Percentiles rank a stretch among this genome's conserved stretches.
Conservation (phyloP, 2,888 invertebrate species). For the Urechis unicinctus region DNA sequence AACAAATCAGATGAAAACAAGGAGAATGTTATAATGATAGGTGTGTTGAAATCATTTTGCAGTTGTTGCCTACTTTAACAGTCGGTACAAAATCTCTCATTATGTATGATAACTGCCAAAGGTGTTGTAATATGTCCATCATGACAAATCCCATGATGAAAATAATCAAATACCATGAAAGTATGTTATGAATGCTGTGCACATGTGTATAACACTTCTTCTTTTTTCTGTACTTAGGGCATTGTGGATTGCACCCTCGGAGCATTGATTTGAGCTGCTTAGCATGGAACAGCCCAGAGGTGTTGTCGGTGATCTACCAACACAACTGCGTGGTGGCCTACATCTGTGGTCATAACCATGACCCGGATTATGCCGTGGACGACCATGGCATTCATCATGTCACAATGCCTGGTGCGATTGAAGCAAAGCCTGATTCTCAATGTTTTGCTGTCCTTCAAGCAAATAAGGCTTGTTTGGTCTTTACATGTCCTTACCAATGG, state of each 20-base stretch:
- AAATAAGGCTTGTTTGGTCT: not conserved
- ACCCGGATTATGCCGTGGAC: slow-evolving; percentile 36
- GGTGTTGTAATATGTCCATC: too few relatives aligned
- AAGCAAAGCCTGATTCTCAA: slow-evolving; percentile 35
- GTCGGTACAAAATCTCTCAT: too few relatives aligned
- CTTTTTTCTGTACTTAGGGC: slow-evolving; percentile 31
- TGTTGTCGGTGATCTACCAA: slow-evolving; percentile 33
- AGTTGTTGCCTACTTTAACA: too few relatives aligned
- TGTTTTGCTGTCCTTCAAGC: not conserved
- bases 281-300: slow-evolving; percentile 46
- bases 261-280: slow-evolving; percentile 29
- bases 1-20: slow-evolving; percentile 27
- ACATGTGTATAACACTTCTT: not conserved
- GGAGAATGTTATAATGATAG: slow-evolving; percentile 45
- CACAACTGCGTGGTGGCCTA: slow-evolving; percentile 42
- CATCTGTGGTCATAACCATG: slow-evolving; percentile 48
- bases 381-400: slow-evolving; percentile 42
- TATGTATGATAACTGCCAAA: too few relatives aligned
- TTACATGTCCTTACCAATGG: too few relatives aligned
- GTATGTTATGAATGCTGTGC: too few relatives aligned
- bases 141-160: not conserved
- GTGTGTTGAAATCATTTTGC: not conserved
- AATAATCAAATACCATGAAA: too few relatives aligned
- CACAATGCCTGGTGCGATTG: slow-evolving; percentile 44
- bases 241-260: slow-evolving; percentile 33